These are phyloP conservation scores for Catalaphyllia jardinei DNA, from an alignment of 64 coral and sea anemone genomes.

Conservation along the genomic window DNA sequence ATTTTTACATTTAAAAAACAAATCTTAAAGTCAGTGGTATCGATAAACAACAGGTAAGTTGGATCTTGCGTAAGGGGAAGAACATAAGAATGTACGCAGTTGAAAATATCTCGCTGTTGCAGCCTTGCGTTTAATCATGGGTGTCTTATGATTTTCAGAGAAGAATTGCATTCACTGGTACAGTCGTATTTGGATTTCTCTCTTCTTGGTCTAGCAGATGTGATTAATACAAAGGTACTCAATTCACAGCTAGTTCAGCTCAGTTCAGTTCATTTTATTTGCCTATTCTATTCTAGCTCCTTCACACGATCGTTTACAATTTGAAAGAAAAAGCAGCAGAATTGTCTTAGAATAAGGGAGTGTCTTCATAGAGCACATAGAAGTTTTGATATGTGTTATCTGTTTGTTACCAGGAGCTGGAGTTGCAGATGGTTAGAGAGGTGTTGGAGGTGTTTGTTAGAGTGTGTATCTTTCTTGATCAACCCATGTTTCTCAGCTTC, in stretches of 20 bases:
- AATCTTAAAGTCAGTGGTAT: too few species aligned
- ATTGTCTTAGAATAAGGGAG: background rate
- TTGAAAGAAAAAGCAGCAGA: too few species aligned
- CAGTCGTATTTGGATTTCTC: slow-evolving; percentile 55
- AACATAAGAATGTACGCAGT: background rate
- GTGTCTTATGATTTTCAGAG: background rate
- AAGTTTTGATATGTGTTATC: background rate
- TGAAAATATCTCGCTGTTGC: background rate
- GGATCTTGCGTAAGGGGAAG: background rate
- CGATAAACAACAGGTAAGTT: too few species aligned
- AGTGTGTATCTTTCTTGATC: slow-evolving; percentile 70
- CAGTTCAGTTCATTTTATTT: too few species aligned
- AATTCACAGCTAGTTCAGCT: too few species aligned
- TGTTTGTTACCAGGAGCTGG: slow-evolving; percentile 57
- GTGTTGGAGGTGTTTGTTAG: slow-evolving; percentile 75
- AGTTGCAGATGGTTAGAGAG: slow-evolving; percentile 75
- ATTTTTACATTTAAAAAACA: too few species aligned
- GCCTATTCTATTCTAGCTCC: too few species aligned
- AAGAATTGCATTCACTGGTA: slow-evolving; percentile 29
- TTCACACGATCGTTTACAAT: background rate
- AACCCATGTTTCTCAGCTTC: slow-evolving; percentile 67
- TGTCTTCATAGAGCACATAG: background rate
- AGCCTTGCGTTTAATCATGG: background rate
- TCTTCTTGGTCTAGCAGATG: slow-evolving; percentile 41
- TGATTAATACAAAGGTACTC: slow-evolving; percentile 53